These are phyloP conservation scores for Brachionus plicatilis DNA, from an alignment of 1,140 invertebrate species.

Conservation along the genomic window DNA sequence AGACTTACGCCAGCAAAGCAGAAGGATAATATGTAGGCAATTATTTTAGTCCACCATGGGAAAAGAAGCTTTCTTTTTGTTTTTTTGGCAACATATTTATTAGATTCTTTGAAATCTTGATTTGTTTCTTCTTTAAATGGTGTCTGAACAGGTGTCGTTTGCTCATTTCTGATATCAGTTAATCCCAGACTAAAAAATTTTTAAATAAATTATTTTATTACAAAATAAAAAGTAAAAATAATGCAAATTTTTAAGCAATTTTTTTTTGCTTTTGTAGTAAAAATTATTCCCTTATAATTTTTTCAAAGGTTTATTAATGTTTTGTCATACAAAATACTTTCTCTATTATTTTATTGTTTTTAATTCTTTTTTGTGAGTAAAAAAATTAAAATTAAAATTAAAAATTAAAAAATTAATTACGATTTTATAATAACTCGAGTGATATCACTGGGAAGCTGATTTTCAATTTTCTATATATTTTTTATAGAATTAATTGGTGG, in stretches of 20 bases:
- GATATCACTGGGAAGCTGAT: no score
- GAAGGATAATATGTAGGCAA: conserved; percentile 1
- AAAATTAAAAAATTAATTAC: no score
- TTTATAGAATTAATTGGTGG: no score
- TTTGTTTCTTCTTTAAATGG: not conserved
- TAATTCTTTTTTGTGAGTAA: no score
- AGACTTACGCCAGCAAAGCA: not conserved
- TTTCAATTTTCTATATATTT: no score
- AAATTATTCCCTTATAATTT: not conserved
- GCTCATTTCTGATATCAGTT: not conserved
- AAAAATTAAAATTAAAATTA: no score
- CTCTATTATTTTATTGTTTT: no score
- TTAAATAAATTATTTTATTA: not conserved
- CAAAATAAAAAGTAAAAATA: not conserved
- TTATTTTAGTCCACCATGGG: conserved; percentile 30
- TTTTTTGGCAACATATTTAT: not conserved
- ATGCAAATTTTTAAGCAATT: no score
- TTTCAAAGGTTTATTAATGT: not conserved
- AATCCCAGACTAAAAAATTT: not conserved
- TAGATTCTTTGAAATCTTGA: not conserved
- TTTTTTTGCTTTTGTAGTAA: no score
- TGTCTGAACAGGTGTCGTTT: not conserved
- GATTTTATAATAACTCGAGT: no score
- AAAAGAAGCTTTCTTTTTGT: conserved; percentile 47
- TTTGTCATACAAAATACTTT: no score